Evolutionary conservation across 2,888 invertebrate species (phyloP), one percentile per base, ranked within the genome.

Genomic region (Stenolophus ochropezus): DNA sequence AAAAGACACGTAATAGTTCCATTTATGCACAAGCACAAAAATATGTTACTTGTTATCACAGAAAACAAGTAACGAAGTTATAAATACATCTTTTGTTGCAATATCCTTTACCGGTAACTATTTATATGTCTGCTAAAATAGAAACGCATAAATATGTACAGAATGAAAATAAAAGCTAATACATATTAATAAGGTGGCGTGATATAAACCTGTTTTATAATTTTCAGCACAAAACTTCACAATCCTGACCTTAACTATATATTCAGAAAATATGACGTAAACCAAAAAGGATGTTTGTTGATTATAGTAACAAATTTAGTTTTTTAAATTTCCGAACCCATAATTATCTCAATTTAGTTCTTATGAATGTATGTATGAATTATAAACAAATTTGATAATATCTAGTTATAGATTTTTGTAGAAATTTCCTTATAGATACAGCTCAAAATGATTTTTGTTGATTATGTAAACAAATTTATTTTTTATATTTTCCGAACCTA

Each of bases 141-240:
- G 3, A 11, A 58, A n/a, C 14, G 5, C 51, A 23, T 25, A 25
- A 61, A 69, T 69, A 69, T 69, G 65, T 33, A 69, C 14, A 18
- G 27, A 16, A 1, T 33, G 18, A 33, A 69, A 69, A 69, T 69
- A 69, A 25, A 25, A 61, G 1, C 65, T 69, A 33, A 69, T 69
- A 69, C 27, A 69, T 69, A 69, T 69, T 69, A 51, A 51, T 33
- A 65, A n/a, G 14, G 33, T 69, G 65, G 65, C 65, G 65, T 69
- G 65, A 69, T 69, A 69, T 18, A 69, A 61, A 69, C 65, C 33
- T 33, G 65, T 69, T 18, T 11, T 16, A 14, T 33, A 14, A n/a
- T 58, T 33, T 25, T 65, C 20, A 69, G 4, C 14, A n/a, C 23
- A 1, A 61, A 61, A 53, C 5, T 18, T 53, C 16, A 53, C 20